Conservation (phyloP, 2,113 vertebrate genomes). For the Mus spicilegus region DNA sequence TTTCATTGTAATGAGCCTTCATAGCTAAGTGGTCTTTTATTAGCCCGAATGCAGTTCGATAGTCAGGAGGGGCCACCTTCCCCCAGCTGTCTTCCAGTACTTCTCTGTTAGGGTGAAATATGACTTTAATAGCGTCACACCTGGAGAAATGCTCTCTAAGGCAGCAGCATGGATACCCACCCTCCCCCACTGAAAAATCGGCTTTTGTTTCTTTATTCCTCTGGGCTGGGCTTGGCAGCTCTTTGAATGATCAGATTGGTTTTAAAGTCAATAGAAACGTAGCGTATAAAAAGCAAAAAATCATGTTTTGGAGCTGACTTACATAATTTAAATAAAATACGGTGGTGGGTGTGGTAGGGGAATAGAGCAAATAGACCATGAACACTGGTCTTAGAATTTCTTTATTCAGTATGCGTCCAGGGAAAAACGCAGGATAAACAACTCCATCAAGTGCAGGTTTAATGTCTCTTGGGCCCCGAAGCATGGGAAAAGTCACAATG, state of each 20-base stretch:
- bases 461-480: not conserved
- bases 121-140: conserved; percentile 82
- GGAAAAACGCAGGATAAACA: conserved; percentile 33
- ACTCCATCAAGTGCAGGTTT: conserved; percentile 5
- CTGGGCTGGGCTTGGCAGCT: conserved; percentile 42
- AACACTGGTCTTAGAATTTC: conserved; percentile 34
- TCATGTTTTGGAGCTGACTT: not conserved
- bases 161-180: not conserved
- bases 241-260: conserved; percentile 59
- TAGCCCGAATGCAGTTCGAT: conserved; percentile 72
- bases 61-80: conserved; percentile 39
- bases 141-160: conserved; percentile 64
- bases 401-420: conserved; percentile 2
- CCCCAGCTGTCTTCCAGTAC: conserved; percentile 11
- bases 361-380: conserved; percentile 24
- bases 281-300: conserved; percentile 24
- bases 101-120: conserved; percentile 83
- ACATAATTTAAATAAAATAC: conserved; percentile 27
- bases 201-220: conserved; percentile 57
- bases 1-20: conserved; percentile 78
- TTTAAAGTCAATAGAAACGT: conserved; percentile 52
- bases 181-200: not conserved
- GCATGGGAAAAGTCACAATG: not conserved
- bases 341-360: not conserved
- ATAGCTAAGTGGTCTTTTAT: conserved; percentile 84